These are phyloP conservation scores for Glaucomys volans DNA, from an alignment of 2,113 vertebrate species.

Conservation along the genomic window DNA sequence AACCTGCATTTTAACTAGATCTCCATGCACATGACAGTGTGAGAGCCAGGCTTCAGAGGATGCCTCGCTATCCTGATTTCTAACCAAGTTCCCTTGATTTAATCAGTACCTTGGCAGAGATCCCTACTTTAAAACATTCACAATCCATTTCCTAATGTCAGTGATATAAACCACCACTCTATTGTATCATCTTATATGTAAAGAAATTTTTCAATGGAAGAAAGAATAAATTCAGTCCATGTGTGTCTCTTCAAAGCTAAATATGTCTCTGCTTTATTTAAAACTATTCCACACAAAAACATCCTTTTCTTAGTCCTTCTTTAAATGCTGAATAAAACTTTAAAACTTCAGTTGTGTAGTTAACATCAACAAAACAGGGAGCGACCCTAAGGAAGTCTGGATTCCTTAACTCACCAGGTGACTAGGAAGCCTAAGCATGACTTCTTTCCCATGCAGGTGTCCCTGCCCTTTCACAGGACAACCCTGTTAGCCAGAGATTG, in stretches of 20 bases:
- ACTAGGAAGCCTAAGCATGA: neutral
- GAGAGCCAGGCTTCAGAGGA: neutral
- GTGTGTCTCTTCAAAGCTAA: neutral
- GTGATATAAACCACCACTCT: neutral
- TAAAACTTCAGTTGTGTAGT: neutral
- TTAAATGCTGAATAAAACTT: neutral
- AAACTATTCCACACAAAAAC: conserved; percentile 32
- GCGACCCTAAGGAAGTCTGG: neutral
- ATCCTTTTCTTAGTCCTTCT: neutral
- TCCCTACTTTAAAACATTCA: neutral
- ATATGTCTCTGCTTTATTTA: neutral
- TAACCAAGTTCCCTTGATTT: neutral
- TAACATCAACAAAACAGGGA: neutral
- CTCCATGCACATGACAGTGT: too few species aligned
- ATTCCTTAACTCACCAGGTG: neutral
- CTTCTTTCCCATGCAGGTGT: neutral
- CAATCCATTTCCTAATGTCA: neutral
- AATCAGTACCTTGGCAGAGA: neutral
- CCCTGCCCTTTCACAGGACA: neutral
- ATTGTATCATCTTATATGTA: neutral
- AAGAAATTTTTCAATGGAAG: neutral
- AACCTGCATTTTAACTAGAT: neutral
- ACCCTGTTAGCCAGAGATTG: neutral
- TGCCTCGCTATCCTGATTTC: neutral
- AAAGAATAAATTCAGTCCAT: neutral